Base-by-base conservation (phyloP, 2,888 invertebrate species). In the Tipula unca region DNA sequence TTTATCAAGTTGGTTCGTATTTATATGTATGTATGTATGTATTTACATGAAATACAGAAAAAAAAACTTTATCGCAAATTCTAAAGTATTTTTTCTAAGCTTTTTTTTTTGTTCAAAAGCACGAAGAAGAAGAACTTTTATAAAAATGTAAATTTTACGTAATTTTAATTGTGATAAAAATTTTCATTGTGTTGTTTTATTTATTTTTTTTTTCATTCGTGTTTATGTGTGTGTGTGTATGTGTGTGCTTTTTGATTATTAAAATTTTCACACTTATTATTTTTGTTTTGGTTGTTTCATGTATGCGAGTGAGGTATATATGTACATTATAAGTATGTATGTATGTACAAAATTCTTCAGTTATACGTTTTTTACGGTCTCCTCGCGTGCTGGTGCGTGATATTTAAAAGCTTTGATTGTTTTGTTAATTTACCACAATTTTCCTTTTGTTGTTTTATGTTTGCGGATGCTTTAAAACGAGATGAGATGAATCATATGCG, bases 131-230 rank as follows among this genome's bases (percentile, higher is more conserved):
- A 69, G 25, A 48, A n/a, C n/a, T n/a, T n/a, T n/a, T n/a, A n/a
- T n/a, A n/a, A 69, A 25, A 25, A 69, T 25, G 8, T 25, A 69
- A 69, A 25, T 25, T 48, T 48, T 48, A 17, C 69, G 10, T 69
- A 69, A 69, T 69, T 69, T 69, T 69, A 69, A 69, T 69, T 69
- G 69, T 69, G 69, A 69, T 69, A 69, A 69, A 69, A 69, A 3
- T 69, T 20, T 69, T 3, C 69, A 25, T 69, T 25, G 69, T 69
- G 25, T 8, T 32, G 32, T 32, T n/a, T n/a, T n/a, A 32, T 32
- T 32, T 32, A 32, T 6, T 69, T 69, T 69, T 69, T 25, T 1
- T 69, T 10, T 13, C 10, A n/a, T 69, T 8, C 25, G 69, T 69
- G 25, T 69, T 25, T 69, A 10, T 10, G 14, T 69, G 25, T 32